Conservation (phyloP, 2,888 invertebrate species). For the Caenorhabditis sp. region DNA sequence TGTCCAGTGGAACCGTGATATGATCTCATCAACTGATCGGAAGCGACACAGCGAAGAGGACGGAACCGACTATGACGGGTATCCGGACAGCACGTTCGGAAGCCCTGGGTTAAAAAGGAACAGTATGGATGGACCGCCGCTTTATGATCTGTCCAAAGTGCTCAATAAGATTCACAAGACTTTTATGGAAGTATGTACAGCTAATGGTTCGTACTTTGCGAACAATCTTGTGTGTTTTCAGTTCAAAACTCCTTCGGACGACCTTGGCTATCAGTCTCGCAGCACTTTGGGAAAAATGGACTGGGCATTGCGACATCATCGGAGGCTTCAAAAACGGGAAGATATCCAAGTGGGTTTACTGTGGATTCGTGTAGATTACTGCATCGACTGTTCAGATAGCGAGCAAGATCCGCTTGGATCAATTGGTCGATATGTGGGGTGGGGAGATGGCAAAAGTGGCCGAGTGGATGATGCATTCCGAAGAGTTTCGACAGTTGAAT, state of each 20-base stretch:
- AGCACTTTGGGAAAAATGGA: constrained; percentile 47
- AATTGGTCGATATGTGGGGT: constrained; percentile 40
- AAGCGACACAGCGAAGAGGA: constrained; percentile 38
- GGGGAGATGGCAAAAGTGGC: constrained; percentile 47
- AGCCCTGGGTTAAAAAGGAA: constrained; percentile 25
- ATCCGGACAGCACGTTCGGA: neutral
- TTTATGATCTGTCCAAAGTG: constrained; percentile 35
- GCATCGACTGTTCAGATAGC: constrained; percentile 5
- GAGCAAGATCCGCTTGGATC: constrained; percentile 25
- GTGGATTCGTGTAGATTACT: neutral
- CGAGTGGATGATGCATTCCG: constrained; percentile 61
- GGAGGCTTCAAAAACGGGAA: constrained; percentile 28
- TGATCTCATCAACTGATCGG: constrained; percentile 37
- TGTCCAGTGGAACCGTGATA: constrained; percentile 63
- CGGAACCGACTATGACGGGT: constrained; percentile 12
- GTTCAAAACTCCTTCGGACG: constrained; percentile 38
- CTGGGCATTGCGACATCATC: constrained; percentile 40
- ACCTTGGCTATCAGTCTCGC: constrained; percentile 17
- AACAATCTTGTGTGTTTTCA: constrained; percentile 12
- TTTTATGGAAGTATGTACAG: constrained; percentile 26
- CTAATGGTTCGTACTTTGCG: neutral
- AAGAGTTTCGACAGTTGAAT: constrained; percentile 54
- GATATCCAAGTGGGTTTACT: constrained; percentile 21
- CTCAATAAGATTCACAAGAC: constrained; percentile 34
- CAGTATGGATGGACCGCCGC: constrained; percentile 22